These are phyloP conservation scores for Dione vanillae DNA, from an alignment of 2,888 invertebrate genomes.

Conservation along the genomic window DNA sequence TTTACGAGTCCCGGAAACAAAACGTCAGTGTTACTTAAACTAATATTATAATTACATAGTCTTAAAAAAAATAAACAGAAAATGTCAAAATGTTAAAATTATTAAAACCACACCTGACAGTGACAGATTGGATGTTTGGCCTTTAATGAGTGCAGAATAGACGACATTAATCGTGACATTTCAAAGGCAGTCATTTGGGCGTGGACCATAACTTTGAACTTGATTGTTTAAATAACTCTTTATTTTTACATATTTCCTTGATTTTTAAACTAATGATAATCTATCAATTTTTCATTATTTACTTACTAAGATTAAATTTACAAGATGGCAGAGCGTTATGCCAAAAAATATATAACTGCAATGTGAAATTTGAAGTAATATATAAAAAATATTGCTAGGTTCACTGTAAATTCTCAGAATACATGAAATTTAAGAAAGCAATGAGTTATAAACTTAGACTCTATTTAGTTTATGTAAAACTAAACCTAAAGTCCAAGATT, in stretches of 20 bases:
- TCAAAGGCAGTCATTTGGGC: conserved; percentile 40
- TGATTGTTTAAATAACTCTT: conserved; percentile 21
- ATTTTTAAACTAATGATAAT: too few relatives aligned
- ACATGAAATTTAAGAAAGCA: neutral
- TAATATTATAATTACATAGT: neutral
- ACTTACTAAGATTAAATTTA: too few relatives aligned
- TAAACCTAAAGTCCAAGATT: conserved; percentile 19
- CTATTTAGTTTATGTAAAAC: neutral
- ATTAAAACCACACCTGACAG: conserved; percentile 44
- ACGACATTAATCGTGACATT: conserved; percentile 45
- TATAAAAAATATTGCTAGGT: neutral
- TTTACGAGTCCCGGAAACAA: neutral
- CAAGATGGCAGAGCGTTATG: too few relatives aligned
- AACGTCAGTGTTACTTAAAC: neutral
- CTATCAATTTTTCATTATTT: too few relatives aligned
- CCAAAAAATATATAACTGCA: too few relatives aligned
- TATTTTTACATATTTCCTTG: neutral
- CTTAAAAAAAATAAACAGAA: conserved; percentile 37
- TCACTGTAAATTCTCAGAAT: neutral
- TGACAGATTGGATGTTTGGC: conserved; percentile 47
- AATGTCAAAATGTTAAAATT: conserved; percentile 43
- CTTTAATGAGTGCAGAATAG: conserved; percentile 45
- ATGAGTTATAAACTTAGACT: neutral
- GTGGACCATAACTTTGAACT: conserved; percentile 37
- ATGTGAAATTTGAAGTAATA: too few relatives aligned